Evolutionary conservation across 2,113 vertebrate species (phyloP), one percentile per base, ranked within the genome.

Genomic region (Actenoides lindsayi): DNA sequence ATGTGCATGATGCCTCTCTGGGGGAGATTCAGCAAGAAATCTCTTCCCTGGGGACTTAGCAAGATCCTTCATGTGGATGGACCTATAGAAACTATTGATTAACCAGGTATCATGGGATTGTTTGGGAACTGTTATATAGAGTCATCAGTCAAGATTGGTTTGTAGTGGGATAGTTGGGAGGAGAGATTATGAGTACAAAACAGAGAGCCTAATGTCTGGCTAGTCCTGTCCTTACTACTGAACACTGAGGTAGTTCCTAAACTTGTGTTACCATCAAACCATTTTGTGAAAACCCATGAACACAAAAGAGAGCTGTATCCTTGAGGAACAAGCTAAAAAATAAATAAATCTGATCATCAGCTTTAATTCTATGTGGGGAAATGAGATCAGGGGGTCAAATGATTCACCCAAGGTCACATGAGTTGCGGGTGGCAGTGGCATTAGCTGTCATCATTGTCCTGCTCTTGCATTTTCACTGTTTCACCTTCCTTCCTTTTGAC

Each of bases 101-200:
- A 94, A 64, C 6, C 42, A 31, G 20, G 17, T 74, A 10, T 19
- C 24, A 10, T 27, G 35, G 39, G 42, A 30, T 75, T 60, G 4
- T 21, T 60, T 81, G 33, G 24, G 30, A 83, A 8, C 30, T 51
- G 12, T 53, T 56, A 3, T 9, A 13, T 2, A 16, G 28, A 54
- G 25, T 76, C 2, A n/a, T 27, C 41, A 33, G 21, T 46, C 44
- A 67, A 33, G 15, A 21, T 37, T 73, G 42, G 35, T 11, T 42
- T 82, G 54, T 21, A 50, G 25, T 4, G 8, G 21, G 5, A 21
- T 24, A 67, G 17, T 18, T 46, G 46, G 5, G 15, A 71, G 31
- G 16, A 67, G 5, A 64, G 16, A 5, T 31, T 87, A 25, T 0
- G 0, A 60, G 42, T 16, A 71, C 0, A 3, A 60, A 70, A 23